These are phyloP conservation scores for Homalodisca vitripennis DNA, from an alignment of 1,140 invertebrate genomes.

Conservation along the genomic window DNA sequence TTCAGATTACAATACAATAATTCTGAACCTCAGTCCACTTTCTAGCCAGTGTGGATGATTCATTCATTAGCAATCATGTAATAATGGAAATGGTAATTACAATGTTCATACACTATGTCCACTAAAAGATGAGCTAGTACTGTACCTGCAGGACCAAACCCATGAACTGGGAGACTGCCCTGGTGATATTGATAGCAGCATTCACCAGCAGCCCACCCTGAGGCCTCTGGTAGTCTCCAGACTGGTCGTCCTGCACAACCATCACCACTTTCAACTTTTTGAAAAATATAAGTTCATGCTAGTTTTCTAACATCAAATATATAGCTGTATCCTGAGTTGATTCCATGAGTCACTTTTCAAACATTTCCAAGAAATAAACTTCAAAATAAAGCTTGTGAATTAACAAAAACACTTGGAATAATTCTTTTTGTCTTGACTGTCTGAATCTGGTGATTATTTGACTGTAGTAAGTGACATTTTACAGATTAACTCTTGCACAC, in stretches of 20 bases:
- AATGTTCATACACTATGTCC: background rate
- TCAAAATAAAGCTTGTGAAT: no score
- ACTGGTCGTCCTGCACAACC: constrained; percentile 8
- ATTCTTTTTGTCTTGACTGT: no score
- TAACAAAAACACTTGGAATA: no score
- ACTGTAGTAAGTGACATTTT: no score
- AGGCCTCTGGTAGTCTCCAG: constrained; percentile 2
- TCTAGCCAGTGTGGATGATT: no score
- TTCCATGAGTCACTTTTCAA: background rate
- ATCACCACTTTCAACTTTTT: background rate
- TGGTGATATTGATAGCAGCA: constrained; percentile 68
- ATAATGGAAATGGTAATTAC: no score
- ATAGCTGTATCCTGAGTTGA: background rate
- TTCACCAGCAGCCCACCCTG: constrained; percentile 52
- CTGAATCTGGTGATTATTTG: no score
- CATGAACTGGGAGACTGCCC: constrained; percentile 69
- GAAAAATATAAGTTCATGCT: background rate
- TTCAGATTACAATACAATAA: no score
- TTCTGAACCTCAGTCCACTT: no score
- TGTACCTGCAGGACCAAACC: constrained; percentile 68
- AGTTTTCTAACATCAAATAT: background rate
- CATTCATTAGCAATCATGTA: no score
- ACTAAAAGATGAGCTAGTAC: background rate
- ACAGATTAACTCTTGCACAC: no score
- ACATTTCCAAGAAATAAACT: no score